A percentile compares a stretch with the other conserved stretches of the same genome.
phyloP scores from a whole-genome alignment of 2,888 invertebrate species.

The Eristalinus sepulchralis region DNA sequence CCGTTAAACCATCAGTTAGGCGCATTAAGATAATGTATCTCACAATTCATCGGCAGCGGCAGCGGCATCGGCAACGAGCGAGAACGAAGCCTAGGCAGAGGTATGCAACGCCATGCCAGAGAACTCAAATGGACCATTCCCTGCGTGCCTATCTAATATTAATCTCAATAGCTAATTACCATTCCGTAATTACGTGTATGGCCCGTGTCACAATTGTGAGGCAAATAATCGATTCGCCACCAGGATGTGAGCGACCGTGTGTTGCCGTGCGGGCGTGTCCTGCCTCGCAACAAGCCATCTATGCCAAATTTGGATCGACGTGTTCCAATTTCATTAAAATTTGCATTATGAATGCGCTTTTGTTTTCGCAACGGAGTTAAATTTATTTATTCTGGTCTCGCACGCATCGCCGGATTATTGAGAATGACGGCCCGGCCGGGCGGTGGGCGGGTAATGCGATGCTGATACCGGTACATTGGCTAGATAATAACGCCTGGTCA shows the following conservation, averaged over 20 bases:
- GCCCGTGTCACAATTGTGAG: constrained; percentile 56
- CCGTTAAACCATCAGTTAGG: constrained; percentile 61
- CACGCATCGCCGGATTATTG: constrained; percentile 49
- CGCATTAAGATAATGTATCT: constrained; percentile 55
- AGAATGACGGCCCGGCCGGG: not conserved
- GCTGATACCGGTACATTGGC: constrained; percentile 8
- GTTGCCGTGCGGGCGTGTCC: not conserved
- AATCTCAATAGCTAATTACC: constrained; percentile 70
- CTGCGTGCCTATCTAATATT: constrained; percentile 65
- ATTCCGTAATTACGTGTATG: constrained; percentile 60
- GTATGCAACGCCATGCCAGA: constrained; percentile 2
- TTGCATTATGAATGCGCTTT: constrained; percentile 65
- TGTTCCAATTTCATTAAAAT: constrained; percentile 70
- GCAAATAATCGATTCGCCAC: constrained; percentile 57
- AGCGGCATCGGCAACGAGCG: constrained; percentile 11
- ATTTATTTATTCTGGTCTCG: constrained; percentile 66
- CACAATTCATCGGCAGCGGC: constrained; percentile 18
- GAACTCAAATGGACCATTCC: constrained; percentile 59
- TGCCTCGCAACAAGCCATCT: constrained; percentile 45
- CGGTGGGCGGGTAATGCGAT: not conserved
- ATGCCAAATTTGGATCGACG: constrained; percentile 58
- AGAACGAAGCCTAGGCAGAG: not conserved
- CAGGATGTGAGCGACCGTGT: not conserved
- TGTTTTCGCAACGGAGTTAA: constrained; percentile 55
- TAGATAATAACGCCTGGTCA: constrained; percentile 41